These are phyloP conservation scores for Brachyptera risi DNA, from an alignment of 2,888 invertebrate genomes.

Conservation along the genomic window DNA sequence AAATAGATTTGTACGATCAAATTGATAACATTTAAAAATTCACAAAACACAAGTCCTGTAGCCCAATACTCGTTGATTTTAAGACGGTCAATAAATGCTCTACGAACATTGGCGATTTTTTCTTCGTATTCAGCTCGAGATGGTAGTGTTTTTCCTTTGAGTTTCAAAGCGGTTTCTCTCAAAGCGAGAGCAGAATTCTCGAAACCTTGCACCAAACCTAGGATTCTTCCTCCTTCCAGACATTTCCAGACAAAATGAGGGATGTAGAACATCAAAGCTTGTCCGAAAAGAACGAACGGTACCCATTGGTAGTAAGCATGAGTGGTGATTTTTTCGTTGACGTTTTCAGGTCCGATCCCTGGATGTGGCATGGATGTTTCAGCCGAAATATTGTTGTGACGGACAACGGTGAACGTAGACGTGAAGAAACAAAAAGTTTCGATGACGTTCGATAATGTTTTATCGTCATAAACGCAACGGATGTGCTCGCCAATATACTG, in stretches of 20 bases:
- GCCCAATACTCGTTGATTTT: slow-evolving; percentile 30
- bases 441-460: slow-evolving; percentile 33
- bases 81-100: slow-evolving; percentile 26
- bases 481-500: slow-evolving; percentile 37
- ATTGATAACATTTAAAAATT: slow-evolving; percentile 30
- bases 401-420: slow-evolving; percentile 30
- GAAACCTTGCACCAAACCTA: slow-evolving; percentile 32
- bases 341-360: slow-evolving; percentile 39
- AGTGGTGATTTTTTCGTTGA: slow-evolving; percentile 38
- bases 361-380: slow-evolving; percentile 35
- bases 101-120: slow-evolving; percentile 17
- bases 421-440: slow-evolving; percentile 38
- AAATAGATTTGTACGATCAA: slow-evolving; percentile 26
- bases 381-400: not conserved
- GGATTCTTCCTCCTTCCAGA: slow-evolving; percentile 42
- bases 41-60: slow-evolving; percentile 27
- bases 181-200: slow-evolving; percentile 15
- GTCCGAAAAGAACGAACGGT: slow-evolving; percentile 44
- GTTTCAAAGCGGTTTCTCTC: slow-evolving; percentile 4
- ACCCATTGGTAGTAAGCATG: slow-evolving; percentile 49
- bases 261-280: slow-evolving; percentile 44
- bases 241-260: slow-evolving; percentile 44
- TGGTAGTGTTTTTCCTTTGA: slow-evolving; percentile 1
- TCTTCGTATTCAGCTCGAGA: slow-evolving; percentile 16
- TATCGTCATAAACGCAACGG: slow-evolving; percentile 33